Evolutionary conservation across 2,797 vertebrate species (phyloP).

Genomic region (Otolemur crassicaudatus): DNA sequence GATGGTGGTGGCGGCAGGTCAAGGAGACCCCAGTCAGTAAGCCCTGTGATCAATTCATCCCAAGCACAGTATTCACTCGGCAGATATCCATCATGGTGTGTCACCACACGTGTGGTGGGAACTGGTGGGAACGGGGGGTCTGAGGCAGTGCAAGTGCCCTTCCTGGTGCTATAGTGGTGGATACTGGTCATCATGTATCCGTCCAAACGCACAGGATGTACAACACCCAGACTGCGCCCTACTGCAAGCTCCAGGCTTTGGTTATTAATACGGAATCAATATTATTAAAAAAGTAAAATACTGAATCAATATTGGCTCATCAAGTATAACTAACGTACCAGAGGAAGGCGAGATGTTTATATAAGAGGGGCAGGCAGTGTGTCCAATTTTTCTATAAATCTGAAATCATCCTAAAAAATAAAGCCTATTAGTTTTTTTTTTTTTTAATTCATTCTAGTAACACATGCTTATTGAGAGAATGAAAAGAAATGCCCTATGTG

Average conservation of each 20-base stretch:
- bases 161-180: accelerated
- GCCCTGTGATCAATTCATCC: accelerated
- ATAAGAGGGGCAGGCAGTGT: background rate
- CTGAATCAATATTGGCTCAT: background rate
- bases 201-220: background rate
- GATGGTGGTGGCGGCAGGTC: accelerated
- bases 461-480: background rate
- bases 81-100: background rate
- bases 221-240: background rate
- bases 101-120: background rate
- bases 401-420: background rate
- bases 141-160: background rate
- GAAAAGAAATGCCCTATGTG: background rate
- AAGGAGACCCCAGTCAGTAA: accelerated
- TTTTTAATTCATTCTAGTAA: background rate
- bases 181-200: too few relatives aligned
- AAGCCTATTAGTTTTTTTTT: background rate
- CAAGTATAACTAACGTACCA: accelerated
- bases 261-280: background rate
- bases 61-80: accelerated
- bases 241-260: background rate
- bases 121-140: accelerated
- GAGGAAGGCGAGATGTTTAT: background rate
- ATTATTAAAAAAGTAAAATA: background rate
- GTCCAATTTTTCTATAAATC: background rate